Evolutionary conservation across 2,888 invertebrate genomes (phyloP), one percentile per base, ranked within the genome.

Genomic region (Bombylius major): DNA sequence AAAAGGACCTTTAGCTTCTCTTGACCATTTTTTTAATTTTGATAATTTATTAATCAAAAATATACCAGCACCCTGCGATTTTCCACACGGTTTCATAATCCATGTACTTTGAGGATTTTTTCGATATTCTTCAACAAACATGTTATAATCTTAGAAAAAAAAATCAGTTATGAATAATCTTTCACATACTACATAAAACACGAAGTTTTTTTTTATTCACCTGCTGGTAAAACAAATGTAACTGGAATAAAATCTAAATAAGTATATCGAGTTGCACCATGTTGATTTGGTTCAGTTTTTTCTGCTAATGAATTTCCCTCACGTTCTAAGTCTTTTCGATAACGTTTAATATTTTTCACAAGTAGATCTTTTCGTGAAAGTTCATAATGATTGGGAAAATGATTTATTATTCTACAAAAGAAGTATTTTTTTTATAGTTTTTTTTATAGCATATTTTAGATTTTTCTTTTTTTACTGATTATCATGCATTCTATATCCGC

Each of bases 1-100:
- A 67, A 90, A 88, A 3, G 87, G 85, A 58, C 85, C 87, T 75
- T 88, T 89, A 1, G 89, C 86, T 75, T 92, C 91, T 33, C 89
- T 79, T 0, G 89, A 90, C 88, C 89, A 91, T 70, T 87, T 84
- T 69, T 94, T 95, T 58, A 96, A 75, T 75, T 95, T 95, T 5
- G 94, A 93, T 58, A 96, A 76, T 77, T 94, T 94, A 72, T 96
- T 96, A 65, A 97, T 94, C 56, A 96, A 79, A 72, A 95, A 95
- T 67, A 97, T 96, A 46, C 96, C 96, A n/a, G 89, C 84, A 3
- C 91, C 91, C 70, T 90, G 90, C 1, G 95, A 94, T 76, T 95
- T 90, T 36, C 94, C 94, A 70, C 94, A 93, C 0, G 96, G 96
- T 71, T 97, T 96, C 87, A 96, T 92, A 61, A 97, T 97, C 96